Conservation (phyloP, 2,888 invertebrate species). For the Candidula unifasciata region DNA sequence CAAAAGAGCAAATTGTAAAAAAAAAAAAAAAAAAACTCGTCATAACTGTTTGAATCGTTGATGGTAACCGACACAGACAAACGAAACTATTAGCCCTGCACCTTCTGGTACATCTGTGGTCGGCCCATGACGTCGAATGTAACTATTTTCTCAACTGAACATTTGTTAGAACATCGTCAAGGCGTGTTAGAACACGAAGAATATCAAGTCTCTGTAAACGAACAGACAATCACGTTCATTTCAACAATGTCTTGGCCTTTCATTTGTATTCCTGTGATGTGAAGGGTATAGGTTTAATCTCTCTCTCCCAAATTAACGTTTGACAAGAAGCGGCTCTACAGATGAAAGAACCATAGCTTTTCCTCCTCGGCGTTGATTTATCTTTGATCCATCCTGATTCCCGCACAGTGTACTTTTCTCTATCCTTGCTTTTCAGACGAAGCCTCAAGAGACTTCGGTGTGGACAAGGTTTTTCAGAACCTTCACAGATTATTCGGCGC, state of each 20-base stretch:
- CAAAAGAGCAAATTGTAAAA: neutral
- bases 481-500: slow-evolving; percentile 32
- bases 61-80: neutral
- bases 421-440: slow-evolving; percentile 19
- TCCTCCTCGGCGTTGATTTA: slow-evolving; percentile 23
- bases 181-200: neutral
- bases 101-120: neutral
- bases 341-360: slow-evolving; percentile 39
- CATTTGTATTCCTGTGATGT: slow-evolving; percentile 39
- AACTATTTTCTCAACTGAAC: neutral
- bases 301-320: slow-evolving; percentile 42
- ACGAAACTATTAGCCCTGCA: neutral
- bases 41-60: neutral
- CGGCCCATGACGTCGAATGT: neutral
- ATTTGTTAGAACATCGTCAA: neutral
- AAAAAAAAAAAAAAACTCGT: no score
- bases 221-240: slow-evolving; percentile 25
- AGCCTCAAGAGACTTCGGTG: neutral
- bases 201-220: slow-evolving; percentile 37
- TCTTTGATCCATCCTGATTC: slow-evolving; percentile 44
- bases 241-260: slow-evolving; percentile 34
- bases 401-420: slow-evolving; percentile 23
- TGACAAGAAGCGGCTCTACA: slow-evolving; percentile 35
- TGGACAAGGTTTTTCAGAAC: slow-evolving; percentile 26
- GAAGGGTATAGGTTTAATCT: slow-evolving; percentile 9